Percentiles rank a stretch among this genome's conserved stretches.
Evolutionary conservation across 2,797 vertebrate species (phyloP).

Genomic region (Hippocampus kuda): DNA sequence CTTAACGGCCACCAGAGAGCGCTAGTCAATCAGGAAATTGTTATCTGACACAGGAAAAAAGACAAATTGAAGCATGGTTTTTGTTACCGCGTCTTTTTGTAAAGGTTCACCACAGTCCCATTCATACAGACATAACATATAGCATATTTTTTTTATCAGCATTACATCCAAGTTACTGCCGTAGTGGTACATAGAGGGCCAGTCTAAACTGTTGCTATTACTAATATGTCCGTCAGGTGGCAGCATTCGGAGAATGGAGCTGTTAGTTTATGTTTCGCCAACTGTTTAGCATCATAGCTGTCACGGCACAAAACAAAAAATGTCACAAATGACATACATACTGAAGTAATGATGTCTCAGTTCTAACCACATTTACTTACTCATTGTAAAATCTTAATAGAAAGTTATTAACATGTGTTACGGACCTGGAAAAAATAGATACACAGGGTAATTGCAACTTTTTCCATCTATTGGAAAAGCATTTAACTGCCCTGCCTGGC

Average conservation of each 20-base stretch:
- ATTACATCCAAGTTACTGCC: background rate
- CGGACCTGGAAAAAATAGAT: too few relatives aligned
- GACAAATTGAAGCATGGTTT: background rate
- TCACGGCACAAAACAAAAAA: background rate
- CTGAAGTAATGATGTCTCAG: background rate
- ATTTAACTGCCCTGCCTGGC: too few relatives aligned
- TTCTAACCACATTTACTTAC: background rate
- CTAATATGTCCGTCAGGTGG: background rate
- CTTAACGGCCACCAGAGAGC: slow-evolving; percentile 33
- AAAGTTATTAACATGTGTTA: background rate
- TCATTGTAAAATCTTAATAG: background rate
- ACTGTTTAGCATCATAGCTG: background rate
- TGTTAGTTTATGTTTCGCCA: background rate
- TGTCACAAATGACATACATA: background rate
- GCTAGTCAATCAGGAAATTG: slow-evolving; percentile 29
- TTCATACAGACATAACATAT: background rate
- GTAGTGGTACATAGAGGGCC: background rate
- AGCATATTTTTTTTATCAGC: background rate
- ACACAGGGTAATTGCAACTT: too few relatives aligned
- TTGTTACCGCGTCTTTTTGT: slow-evolving; percentile 5
- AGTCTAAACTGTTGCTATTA: background rate
- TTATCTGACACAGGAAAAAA: slow-evolving; percentile 8
- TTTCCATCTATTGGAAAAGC: too few relatives aligned
- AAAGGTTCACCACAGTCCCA: background rate
- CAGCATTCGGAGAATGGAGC: background rate